These are phyloP conservation scores for Sorex fumeus DNA, from an alignment of 2,113 vertebrate genomes.

Conservation along the genomic window DNA sequence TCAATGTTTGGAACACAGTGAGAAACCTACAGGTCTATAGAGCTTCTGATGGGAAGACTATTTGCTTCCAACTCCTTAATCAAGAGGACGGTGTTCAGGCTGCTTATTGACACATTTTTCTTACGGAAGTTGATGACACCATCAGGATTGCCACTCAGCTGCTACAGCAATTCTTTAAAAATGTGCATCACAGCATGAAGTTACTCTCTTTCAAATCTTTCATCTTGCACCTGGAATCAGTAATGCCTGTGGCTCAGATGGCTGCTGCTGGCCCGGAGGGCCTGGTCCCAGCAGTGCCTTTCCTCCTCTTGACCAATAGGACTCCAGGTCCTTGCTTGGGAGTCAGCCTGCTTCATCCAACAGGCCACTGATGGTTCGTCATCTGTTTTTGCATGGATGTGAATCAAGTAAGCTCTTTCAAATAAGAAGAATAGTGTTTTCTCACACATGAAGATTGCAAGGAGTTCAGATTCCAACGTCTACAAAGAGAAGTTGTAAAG, in stretches of 20 bases:
- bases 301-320: fast-evolving
- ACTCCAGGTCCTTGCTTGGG: background rate
- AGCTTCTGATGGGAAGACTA: constrained; percentile 3
- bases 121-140: constrained; percentile 62
- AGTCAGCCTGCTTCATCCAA: background rate
- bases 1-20: background rate
- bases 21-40: background rate
- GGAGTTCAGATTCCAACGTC: no score
- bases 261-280: background rate
- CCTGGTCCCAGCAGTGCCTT: background rate
- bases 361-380: fast-evolving
- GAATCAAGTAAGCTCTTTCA: background rate
- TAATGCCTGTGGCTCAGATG: background rate
- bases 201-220: background rate
- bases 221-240: background rate
- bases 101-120: constrained; percentile 37
- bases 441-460: background rate
- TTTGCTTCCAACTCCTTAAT: constrained; percentile 23
- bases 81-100: background rate
- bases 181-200: constrained; percentile 37
- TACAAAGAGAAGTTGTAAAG: no score
- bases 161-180: constrained; percentile 56
- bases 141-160: constrained; percentile 47
- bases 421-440: background rate
- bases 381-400: background rate